These are phyloP conservation scores for Pseudomyrmex cubaensis DNA, from an alignment of 1,140 invertebrate species.

Conservation along the genomic window DNA sequence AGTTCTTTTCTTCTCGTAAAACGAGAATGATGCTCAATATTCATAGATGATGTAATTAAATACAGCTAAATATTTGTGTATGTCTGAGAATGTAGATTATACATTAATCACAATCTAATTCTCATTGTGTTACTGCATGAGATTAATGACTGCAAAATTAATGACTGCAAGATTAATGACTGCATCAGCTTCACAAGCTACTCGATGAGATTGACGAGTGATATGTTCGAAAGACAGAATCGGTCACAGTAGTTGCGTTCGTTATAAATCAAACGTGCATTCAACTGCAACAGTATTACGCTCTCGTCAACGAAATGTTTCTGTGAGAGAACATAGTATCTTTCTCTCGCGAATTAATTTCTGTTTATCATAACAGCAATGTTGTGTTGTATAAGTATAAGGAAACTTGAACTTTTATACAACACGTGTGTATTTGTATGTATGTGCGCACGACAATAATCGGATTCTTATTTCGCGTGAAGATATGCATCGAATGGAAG, in stretches of 20 bases:
- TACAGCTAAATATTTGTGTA: neutral
- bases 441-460: neutral
- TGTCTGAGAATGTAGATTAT: slow-evolving; percentile 2
- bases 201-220: neutral
- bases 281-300: neutral
- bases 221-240: slow-evolving; percentile 8
- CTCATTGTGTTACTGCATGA: neutral
- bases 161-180: too few relatives aligned
- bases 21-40: neutral
- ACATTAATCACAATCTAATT: slow-evolving; percentile 14
- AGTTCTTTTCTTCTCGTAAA: neutral
- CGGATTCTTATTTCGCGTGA: neutral
- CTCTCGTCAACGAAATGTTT: slow-evolving; percentile 15
- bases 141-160: neutral
- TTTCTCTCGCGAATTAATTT: neutral
- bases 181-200: slow-evolving; percentile 4
- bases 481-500: neutral
- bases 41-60: neutral
- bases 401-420: too few relatives aligned
- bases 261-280: slow-evolving; percentile 26
- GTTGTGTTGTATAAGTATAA: too few relatives aligned
- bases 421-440: too few relatives aligned
- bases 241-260: slow-evolving; percentile 25
- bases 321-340: neutral
- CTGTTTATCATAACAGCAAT: neutral